Base-by-base conservation (phyloP, 2,888 invertebrate species). In the Galeopsomyia nigrocyanea region DNA sequence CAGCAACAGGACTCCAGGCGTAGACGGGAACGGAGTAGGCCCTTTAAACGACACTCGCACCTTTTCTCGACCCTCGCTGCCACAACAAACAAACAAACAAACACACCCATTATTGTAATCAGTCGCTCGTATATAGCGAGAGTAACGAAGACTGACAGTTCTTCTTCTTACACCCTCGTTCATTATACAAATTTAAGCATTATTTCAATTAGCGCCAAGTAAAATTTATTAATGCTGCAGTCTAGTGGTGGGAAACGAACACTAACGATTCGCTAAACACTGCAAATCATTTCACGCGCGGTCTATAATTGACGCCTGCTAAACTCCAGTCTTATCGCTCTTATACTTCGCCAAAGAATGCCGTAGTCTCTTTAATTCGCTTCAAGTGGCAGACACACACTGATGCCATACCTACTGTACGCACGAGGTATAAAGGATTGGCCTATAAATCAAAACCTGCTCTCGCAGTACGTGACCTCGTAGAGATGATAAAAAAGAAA, bases 1-100 rank as follows among this genome's bases (percentile, higher is more conserved):
- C 71, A 86, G 79, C 74, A 86, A 79, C 64, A 86, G 84, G 78
- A 86, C 85, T 72, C 86, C 86, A 68, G 86, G 86, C 69, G 85
- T 86, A 68, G 84, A 82, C 71, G 85, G 86, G 74, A 84, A 86
- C 39, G 86, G 86, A 68, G 82, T 84, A 67, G 85, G 80, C 74
- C 85, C 86, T 75, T 84, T 75, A 77, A 86, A 81, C 75, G 86
- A 85, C 26, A 86, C 86, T 64, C 86, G 85, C 75, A 86, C 86
- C 80, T 83, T 85, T 78, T 86, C 86, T 79, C 86, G 82, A 75
- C 86, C 86, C 78, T 86, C 85, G 75, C 86, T 86, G 82, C 83
- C 31, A 51, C 19, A 68, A 39, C 68, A 73, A 75, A 71, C 61
- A 2, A 31, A 51, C n/a, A 47, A 46, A 46, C 1, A 16, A 0